phyloP scores from a whole-genome alignment of 2,797 vertebrate species.

The Rhynchonycteris naso region DNA sequence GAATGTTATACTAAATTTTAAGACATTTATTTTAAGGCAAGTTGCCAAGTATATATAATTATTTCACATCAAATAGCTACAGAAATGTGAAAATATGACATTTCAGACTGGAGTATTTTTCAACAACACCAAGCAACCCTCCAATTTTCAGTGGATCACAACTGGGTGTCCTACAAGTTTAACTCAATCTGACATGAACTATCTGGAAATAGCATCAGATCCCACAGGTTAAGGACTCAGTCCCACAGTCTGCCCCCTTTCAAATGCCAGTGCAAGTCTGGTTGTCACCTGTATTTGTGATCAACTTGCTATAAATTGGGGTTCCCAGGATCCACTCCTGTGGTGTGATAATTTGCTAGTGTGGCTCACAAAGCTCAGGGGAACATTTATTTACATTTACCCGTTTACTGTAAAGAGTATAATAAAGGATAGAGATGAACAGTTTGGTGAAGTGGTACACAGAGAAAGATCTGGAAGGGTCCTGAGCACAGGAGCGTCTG shows the following conservation, averaged over 20 bases:
- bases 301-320: neutral
- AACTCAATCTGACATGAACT: neutral
- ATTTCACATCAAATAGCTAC: neutral
- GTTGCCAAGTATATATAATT: neutral
- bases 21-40: neutral
- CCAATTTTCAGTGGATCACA: neutral
- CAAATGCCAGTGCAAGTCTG: neutral
- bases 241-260: neutral
- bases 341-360: neutral
- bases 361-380: neutral
- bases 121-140: neutral
- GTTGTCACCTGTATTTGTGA: neutral
- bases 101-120: conserved; percentile 12
- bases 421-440: neutral
- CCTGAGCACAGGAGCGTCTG: neutral
- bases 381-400: neutral
- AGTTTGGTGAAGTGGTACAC: neutral
- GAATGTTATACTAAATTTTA: neutral
- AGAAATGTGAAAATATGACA: neutral
- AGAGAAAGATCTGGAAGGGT: neutral
- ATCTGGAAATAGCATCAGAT: neutral
- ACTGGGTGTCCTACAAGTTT: neutral
- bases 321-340: neutral
- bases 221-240: neutral
- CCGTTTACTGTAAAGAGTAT: neutral